Conservation (phyloP, 2,888 invertebrate genomes). For the Blastobasis adustella region DNA sequence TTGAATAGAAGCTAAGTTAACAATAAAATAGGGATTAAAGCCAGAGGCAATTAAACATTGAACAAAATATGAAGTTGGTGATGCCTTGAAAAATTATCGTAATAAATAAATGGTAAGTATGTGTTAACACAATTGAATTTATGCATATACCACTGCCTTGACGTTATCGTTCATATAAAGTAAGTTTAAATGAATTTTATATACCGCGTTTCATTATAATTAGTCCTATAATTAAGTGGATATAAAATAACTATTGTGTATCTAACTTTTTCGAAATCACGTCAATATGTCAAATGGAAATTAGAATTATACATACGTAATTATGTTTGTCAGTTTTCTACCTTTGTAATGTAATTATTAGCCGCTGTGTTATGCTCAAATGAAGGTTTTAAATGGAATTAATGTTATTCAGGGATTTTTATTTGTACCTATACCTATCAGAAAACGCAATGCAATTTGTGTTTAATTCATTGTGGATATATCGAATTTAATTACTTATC, state of each 20-base stretch:
- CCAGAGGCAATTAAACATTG: slow-evolving; percentile 14
- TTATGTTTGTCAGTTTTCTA: too few relatives aligned
- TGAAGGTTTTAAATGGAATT: neutral
- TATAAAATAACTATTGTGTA: too few relatives aligned
- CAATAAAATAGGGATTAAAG: slow-evolving; percentile 2
- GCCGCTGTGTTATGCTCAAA: slow-evolving; percentile 15
- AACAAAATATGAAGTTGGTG: slow-evolving; percentile 8
- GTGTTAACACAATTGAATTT: slow-evolving; percentile 37
- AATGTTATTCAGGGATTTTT: neutral
- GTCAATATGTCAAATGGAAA: too few relatives aligned
- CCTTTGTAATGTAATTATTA: neutral
- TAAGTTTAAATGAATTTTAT: slow-evolving; percentile 42
- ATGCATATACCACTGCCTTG: slow-evolving; percentile 61
- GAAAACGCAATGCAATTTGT: neutral
- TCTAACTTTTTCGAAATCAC: too few relatives aligned
- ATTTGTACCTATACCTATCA: too few relatives aligned
- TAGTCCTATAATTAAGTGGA: too few relatives aligned
- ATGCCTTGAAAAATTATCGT: slow-evolving; percentile 31
- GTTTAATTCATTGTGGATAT: slow-evolving; percentile 3
- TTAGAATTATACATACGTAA: too few relatives aligned
- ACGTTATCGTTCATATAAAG: slow-evolving; percentile 41
- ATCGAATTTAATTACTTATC: slow-evolving; percentile 18
- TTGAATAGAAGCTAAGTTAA: too few relatives aligned
- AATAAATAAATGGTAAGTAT: slow-evolving; percentile 24
- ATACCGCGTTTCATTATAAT: slow-evolving; percentile 37